Evolutionary conservation across 2,888 invertebrate genomes (phyloP).

Genomic region (Elaeidobius kamerunicus): DNA sequence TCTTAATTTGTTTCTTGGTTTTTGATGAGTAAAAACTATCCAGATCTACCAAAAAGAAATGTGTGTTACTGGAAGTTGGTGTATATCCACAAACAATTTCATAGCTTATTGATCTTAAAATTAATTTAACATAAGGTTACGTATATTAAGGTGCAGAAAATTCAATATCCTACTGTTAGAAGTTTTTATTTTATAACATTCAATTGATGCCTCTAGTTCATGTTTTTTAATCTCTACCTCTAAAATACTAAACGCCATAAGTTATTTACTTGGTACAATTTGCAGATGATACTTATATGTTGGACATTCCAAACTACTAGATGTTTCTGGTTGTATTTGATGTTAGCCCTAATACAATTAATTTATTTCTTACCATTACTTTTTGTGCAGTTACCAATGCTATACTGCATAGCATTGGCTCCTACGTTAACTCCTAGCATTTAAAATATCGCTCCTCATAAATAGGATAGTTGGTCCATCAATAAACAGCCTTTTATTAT

Average conservation of each 20-base stretch:
- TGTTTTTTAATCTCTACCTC: neutral
- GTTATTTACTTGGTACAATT: neutral
- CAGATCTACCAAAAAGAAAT: neutral
- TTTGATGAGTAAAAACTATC: neutral
- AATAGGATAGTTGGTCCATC: neutral
- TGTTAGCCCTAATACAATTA: neutral
- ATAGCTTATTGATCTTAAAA: too few relatives aligned
- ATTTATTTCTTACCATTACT: neutral
- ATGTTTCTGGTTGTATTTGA: neutral
- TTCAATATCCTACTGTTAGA: neutral
- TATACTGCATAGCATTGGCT: too few relatives aligned
- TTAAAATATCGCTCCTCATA: neutral
- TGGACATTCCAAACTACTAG: neutral
- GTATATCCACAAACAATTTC: constrained; percentile 2
- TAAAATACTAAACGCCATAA: neutral
- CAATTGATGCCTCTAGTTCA: neutral
- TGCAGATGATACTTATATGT: constrained; percentile 3
- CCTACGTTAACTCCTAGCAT: too few relatives aligned
- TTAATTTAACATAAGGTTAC: too few relatives aligned
- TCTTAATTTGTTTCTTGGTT: neutral
- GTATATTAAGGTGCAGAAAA: constrained; percentile 4
- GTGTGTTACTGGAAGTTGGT: constrained; percentile 2
- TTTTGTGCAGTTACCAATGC: too few relatives aligned
- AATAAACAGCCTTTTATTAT: neutral
- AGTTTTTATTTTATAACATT: neutral